Percentiles rank a stretch among this genome's conserved stretches.
Evolutionary conservation across 2,888 invertebrate genomes (phyloP).

Genomic region (Pocota personata): DNA sequence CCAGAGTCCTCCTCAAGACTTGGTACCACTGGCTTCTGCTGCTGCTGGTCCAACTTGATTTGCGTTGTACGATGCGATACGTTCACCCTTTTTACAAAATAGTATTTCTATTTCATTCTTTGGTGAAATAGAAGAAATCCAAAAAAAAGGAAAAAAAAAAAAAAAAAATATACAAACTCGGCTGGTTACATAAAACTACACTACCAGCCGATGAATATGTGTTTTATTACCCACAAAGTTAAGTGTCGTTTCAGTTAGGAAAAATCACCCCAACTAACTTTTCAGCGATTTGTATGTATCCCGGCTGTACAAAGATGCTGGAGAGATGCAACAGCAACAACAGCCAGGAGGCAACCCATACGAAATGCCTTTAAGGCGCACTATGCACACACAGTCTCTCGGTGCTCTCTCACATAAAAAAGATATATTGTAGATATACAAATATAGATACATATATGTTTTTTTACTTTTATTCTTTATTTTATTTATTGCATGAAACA

Average conservation of each 20-base stretch:
- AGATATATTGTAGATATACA: slow-evolving; percentile 14
- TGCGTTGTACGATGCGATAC: slow-evolving; percentile 52
- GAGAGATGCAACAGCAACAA: slow-evolving; percentile 39
- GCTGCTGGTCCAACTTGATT: slow-evolving; percentile 49
- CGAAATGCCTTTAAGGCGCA: slow-evolving; percentile 64
- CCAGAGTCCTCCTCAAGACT: slow-evolving; percentile 1
- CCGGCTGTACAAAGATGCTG: slow-evolving; percentile 46
- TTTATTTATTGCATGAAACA: slow-evolving; percentile 62
- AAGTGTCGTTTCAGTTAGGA: slow-evolving; percentile 72
- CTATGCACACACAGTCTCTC: slow-evolving; percentile 50
- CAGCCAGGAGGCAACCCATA: slow-evolving; percentile 32
- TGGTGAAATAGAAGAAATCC: slow-evolving; percentile 45
- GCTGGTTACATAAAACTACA: slow-evolving; percentile 69
- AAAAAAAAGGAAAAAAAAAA: slow-evolving; percentile 12
- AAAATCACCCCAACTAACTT: slow-evolving; percentile 70
- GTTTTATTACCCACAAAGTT: slow-evolving; percentile 74
- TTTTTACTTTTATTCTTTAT: no score
- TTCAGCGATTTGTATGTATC: slow-evolving; percentile 70
- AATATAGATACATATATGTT: slow-evolving; percentile 28
- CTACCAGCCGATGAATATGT: slow-evolving; percentile 66
- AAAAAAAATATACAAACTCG: slow-evolving; percentile 32
- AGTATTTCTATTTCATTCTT: slow-evolving; percentile 43
- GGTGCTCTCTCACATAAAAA: slow-evolving; percentile 37
- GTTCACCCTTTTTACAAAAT: not conserved
- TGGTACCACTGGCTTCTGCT: slow-evolving; percentile 12